phyloP scores from a whole-genome alignment of 2,797 vertebrate genomes.

The Chrysocyon brachyurus region DNA sequence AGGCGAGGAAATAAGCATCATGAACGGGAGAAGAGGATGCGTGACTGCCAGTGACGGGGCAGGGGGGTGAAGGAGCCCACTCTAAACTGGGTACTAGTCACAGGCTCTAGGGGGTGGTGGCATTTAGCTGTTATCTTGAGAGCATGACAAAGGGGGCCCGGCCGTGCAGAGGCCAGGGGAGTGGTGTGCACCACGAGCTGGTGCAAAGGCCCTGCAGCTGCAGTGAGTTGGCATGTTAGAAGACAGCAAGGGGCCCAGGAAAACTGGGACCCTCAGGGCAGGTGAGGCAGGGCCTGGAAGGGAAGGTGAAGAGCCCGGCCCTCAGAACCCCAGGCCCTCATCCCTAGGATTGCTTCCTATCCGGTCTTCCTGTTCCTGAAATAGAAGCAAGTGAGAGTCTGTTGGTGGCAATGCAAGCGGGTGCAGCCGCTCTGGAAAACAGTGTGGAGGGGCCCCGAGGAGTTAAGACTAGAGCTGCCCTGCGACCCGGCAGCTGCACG shows the following conservation, averaged over 20 bases:
- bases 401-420: not conserved
- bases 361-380: not conserved
- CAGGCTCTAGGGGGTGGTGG: not conserved
- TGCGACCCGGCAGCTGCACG: not conserved
- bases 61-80: not conserved
- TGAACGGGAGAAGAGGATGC: not conserved
- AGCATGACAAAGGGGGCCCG: not conserved
- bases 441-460: not conserved
- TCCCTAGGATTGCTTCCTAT: not conserved
- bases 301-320: rapidly evolving
- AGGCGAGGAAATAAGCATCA: not conserved
- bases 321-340: not conserved
- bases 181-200: not conserved
- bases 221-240: not conserved
- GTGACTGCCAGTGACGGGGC: not conserved
- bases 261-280: rapidly evolving
- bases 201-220: not conserved
- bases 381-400: not conserved
- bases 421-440: not conserved
- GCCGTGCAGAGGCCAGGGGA: not conserved
- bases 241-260: not conserved
- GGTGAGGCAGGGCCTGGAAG: not conserved
- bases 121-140: not conserved
- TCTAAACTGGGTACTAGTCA: not conserved
- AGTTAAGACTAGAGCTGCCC: not conserved